These are phyloP conservation scores for Arnoldichthys spilopterus DNA, from an alignment of 2,797 vertebrate species.

Conservation along the genomic window DNA sequence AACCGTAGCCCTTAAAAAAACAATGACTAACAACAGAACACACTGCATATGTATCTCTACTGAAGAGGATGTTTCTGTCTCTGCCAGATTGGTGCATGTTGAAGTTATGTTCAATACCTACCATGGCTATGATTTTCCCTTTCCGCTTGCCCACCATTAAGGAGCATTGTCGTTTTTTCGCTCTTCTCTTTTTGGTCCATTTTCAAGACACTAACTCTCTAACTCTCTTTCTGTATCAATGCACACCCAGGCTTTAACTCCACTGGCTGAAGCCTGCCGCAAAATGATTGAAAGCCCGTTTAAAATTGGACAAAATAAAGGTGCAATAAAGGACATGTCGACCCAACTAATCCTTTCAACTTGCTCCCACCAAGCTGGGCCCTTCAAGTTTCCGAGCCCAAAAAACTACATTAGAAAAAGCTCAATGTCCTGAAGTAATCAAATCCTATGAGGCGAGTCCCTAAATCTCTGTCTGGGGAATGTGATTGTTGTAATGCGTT, in stretches of 20 bases:
- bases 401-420: conserved; percentile 80
- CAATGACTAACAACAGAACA: too few species aligned
- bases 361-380: conserved; percentile 49
- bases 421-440: conserved; percentile 83
- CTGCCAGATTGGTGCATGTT: too few species aligned
- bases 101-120: background rate
- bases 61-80: too few species aligned
- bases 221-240: conserved; percentile 8
- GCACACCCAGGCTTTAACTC: conserved; percentile 22
- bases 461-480: conserved; percentile 87
- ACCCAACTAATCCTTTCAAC: conserved; percentile 57
- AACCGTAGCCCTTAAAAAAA: too few species aligned
- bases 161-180: background rate
- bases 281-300: conserved; percentile 55
- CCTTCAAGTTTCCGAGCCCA: conserved; percentile 56
- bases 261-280: conserved; percentile 18
- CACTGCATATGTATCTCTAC: too few species aligned
- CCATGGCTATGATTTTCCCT: background rate
- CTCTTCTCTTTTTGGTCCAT: background rate
- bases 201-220: conserved; percentile 16
- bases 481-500: conserved; percentile 84
- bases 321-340: conserved; percentile 54
- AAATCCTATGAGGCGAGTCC: conserved; percentile 85
- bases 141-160: conserved; percentile 6
- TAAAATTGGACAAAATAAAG: conserved; percentile 56